phyloP scores from a whole-genome alignment of 2,888 invertebrate genomes.

The Sminthurides aquaticus region DNA sequence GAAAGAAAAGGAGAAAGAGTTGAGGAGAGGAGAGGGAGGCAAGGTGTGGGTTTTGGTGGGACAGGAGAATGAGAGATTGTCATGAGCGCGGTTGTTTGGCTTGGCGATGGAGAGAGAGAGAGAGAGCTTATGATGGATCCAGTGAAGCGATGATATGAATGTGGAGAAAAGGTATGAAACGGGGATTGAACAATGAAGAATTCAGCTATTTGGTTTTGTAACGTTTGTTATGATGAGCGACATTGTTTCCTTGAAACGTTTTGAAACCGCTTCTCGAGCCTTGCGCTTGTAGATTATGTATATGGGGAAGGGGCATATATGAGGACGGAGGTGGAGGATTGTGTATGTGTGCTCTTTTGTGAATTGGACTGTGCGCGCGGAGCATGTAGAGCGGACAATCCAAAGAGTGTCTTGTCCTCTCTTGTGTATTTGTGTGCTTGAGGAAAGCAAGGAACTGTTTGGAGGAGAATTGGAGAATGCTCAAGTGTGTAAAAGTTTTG shows the following conservation, averaged over 20 bases:
- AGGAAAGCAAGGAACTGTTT: neutral
- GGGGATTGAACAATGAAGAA: neutral
- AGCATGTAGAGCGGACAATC: neutral
- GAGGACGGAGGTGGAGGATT: neutral
- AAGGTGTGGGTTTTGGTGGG: too few relatives aligned
- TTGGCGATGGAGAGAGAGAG: too few relatives aligned
- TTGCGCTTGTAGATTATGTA: too few relatives aligned
- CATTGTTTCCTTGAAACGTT: neutral
- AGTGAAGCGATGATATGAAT: too few relatives aligned
- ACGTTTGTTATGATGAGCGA: neutral
- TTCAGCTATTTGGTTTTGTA: neutral
- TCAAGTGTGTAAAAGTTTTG: slow-evolving; percentile 6
- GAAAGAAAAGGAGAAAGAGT: too few relatives aligned
- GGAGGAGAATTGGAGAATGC: neutral
- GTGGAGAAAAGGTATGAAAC: too few relatives aligned
- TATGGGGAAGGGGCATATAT: too few relatives aligned
- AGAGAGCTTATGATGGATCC: too few relatives aligned
- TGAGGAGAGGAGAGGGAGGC: too few relatives aligned
- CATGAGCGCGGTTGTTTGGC: too few relatives aligned
- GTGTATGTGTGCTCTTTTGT: neutral
- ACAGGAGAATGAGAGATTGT: too few relatives aligned
- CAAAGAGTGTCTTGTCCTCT: neutral
- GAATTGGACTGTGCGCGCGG: neutral
- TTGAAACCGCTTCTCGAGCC: neutral
- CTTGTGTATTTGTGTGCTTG: neutral